These are phyloP conservation scores for Torymus aiolomorphi DNA, from an alignment of 2,888 invertebrate genomes.

Conservation along the genomic window DNA sequence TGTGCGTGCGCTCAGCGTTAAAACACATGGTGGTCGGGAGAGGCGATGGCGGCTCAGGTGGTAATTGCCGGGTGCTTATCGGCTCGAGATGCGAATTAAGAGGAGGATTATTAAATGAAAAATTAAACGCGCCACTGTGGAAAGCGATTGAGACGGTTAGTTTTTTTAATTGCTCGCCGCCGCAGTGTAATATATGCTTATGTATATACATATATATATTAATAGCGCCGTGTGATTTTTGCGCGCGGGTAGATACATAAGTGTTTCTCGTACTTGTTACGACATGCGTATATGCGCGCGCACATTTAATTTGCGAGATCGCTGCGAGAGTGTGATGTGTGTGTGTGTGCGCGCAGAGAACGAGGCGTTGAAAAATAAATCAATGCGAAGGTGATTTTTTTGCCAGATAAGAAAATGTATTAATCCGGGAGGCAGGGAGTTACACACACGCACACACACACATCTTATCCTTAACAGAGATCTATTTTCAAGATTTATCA, in stretches of 20 bases:
- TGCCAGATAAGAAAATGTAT: slow-evolving; percentile 4
- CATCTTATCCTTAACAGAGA: background rate
- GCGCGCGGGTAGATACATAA: too few relatives aligned
- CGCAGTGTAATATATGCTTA: background rate
- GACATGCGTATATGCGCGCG: background rate
- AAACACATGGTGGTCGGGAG: slow-evolving; percentile 33
- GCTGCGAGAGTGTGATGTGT: too few relatives aligned
- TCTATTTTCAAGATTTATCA: slow-evolving; percentile 18
- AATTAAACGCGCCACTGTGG: slow-evolving; percentile 13
- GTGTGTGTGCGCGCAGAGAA: too few relatives aligned
- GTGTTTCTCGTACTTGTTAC: slow-evolving; percentile 12
- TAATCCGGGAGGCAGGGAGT: background rate
- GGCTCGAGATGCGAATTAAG: slow-evolving; percentile 30
- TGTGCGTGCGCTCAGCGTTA: background rate
- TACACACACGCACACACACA: background rate
- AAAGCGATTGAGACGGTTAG: slow-evolving; percentile 32
- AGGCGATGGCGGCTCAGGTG: slow-evolving; percentile 13
- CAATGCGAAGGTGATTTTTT: background rate
- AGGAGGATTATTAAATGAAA: slow-evolving; percentile 40
- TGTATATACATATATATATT: too few relatives aligned
- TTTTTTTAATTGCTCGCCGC: slow-evolving; percentile 24
- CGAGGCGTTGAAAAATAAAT: too few relatives aligned
- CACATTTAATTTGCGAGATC: slow-evolving; percentile 14
- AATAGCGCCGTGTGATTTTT: background rate
- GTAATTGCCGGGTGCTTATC: slow-evolving; percentile 46